Evolutionary conservation across 1,140 invertebrate species (phyloP).

Genomic region (Oscheius sp.): DNA sequence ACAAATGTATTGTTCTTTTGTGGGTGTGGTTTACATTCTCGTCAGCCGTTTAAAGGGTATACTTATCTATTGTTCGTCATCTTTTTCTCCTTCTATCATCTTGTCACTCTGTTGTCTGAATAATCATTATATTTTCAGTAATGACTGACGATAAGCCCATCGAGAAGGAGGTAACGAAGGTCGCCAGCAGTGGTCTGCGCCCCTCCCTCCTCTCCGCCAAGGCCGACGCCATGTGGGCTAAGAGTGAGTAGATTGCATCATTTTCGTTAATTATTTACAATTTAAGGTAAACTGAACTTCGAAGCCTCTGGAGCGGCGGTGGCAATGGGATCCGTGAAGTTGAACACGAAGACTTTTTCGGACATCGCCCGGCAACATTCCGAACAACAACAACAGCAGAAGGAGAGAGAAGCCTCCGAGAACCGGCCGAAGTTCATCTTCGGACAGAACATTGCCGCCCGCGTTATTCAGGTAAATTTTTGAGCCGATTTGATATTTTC

Average conservation of each 20-base stretch:
- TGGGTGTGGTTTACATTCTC: too few relatives aligned
- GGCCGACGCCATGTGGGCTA: not conserved
- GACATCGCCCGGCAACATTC: too few relatives aligned
- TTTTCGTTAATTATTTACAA: not conserved
- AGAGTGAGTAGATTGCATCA: not conserved
- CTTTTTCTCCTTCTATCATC: too few relatives aligned
- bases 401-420: not conserved
- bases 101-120: too few relatives aligned
- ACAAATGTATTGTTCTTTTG: too few relatives aligned
- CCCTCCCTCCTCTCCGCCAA: not conserved
- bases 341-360: conserved; percentile 1
- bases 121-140: too few relatives aligned
- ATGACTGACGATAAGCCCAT: too few relatives aligned
- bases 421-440: not conserved
- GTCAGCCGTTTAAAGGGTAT: too few relatives aligned
- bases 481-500: too few relatives aligned
- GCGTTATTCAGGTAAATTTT: not conserved
- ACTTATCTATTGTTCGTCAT: too few relatives aligned
- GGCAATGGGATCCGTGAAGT: not conserved
- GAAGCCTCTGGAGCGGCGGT: not conserved
- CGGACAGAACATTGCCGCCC: not conserved
- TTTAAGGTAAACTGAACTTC: not conserved
- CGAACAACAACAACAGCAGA: not conserved
- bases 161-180: too few relatives aligned
- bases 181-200: too few relatives aligned